Evolutionary conservation across 2,888 invertebrate genomes (phyloP), one percentile per base, ranked within the genome.

Genomic region (Macaria notata): DNA sequence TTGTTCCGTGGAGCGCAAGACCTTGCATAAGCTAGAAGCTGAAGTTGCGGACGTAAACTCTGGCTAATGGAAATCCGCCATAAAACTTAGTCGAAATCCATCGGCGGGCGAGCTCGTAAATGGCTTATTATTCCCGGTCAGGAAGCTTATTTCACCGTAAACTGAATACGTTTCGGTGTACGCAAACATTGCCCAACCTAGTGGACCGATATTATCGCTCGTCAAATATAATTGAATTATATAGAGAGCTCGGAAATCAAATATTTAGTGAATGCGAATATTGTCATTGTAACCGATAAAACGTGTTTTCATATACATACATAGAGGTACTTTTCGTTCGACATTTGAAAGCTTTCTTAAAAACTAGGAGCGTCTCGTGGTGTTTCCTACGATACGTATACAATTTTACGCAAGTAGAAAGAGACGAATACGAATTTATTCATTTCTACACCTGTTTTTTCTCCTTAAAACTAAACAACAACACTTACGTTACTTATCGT

Each of bases 81-180:
- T 66, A 66, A 66, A 66, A 63, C 59, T 64, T 64, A 61, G 62
- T 50, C 60, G 55, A 63, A 63, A 62, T 63, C 60, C 66, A 62
- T 66, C 61, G 63, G 56, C 55, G 49, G 51, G 54, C 51, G 39
- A 47, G 56, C 54, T 62, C 62, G 64, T 66, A 64, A 66, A 64
- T 59, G 60, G 60, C 57, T 61, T 63, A 64, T 64, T 60, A 58
- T 62, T 55, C 60, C 55, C 59, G 55, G 59, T 55, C 59, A 49
- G 51, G 58, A 56, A 58, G 59, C 61, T 66, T 63, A 66, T 61
- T 65, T 63, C 50, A 55, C 56, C 55, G 59, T 62, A 62, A 63
- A 65, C 55, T 50, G 50, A 59, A 59, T 59, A 54, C 50, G 47
- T 47, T 59, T 59, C 58, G 54, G 54, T 58, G 53, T 54, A 54